phyloP scores from a whole-genome alignment of 2,113 vertebrate genomes.

The Seriola aureovittata region DNA sequence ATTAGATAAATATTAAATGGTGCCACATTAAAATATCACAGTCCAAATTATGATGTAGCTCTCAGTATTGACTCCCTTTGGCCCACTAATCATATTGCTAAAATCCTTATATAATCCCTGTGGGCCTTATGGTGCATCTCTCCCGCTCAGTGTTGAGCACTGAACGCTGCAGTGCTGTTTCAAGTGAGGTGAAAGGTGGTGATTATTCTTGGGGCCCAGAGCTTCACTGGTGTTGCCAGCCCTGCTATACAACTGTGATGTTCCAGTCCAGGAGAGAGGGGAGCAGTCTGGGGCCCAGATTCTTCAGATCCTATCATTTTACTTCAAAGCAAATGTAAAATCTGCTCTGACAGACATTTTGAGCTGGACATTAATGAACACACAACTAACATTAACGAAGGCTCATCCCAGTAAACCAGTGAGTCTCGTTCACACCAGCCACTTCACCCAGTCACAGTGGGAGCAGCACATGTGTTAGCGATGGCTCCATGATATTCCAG shows the following conservation, averaged over 20 bases:
- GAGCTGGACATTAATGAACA: background rate
- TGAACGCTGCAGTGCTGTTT: constrained; percentile 7
- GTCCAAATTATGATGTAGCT: background rate
- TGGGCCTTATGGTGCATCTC: background rate
- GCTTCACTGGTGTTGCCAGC: constrained; percentile 12
- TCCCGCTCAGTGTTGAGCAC: background rate
- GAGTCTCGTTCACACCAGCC: background rate
- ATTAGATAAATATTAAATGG: background rate
- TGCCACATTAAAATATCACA: background rate
- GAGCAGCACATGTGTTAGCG: background rate
- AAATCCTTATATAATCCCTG: background rate
- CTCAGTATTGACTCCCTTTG: background rate
- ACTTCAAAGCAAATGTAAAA: background rate
- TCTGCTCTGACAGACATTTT: background rate
- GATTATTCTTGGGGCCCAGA: constrained; percentile 42
- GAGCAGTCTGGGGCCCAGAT: background rate
- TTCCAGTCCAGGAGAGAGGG: background rate
- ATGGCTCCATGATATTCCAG: background rate
- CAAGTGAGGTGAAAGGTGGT: constrained; percentile 51
- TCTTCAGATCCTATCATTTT: constrained; percentile 10
- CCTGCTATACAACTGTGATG: constrained; percentile 10
- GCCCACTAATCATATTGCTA: constrained; percentile 1
- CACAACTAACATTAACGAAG: constrained; percentile 1
- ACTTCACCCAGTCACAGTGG: background rate
- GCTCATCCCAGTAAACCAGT: background rate